A percentile compares a stretch with the other conserved stretches of the same genome.
phyloP scores from a whole-genome alignment of 2,797 vertebrate species.

The Anguilla marmorata region DNA sequence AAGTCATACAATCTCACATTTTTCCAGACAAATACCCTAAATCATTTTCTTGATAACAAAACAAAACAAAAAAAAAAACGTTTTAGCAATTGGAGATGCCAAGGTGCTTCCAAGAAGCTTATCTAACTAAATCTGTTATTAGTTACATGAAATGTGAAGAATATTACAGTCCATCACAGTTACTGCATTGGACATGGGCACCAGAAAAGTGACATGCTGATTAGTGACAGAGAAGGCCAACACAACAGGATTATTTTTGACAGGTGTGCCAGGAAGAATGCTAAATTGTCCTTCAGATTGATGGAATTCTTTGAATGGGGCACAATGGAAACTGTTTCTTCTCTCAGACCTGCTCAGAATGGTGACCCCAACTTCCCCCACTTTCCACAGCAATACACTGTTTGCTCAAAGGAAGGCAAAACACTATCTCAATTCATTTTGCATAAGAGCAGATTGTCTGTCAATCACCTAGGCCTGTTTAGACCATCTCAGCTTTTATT shows the following conservation, averaged over 20 bases:
- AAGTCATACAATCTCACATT: not conserved
- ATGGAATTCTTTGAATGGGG: not conserved
- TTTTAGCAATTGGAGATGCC: not conserved
- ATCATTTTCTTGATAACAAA: not conserved
- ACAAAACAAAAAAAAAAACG: not conserved
- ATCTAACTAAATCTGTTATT: not conserved
- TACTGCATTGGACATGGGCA: not conserved
- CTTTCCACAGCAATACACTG: not conserved
- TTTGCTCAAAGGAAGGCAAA: not conserved
- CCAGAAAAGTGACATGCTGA: not conserved
- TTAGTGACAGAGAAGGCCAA: not conserved
- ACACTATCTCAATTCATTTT: not conserved
- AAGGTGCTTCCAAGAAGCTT: not conserved
- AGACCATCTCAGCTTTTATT: not conserved
- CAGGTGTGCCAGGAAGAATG: not conserved
- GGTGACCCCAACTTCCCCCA: not conserved
- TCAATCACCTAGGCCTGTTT: constrained; percentile 1
- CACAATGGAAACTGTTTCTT: not conserved
- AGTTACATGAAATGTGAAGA: not conserved
- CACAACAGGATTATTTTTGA: not conserved
- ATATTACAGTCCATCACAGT: not conserved
- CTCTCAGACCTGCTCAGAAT: not conserved
- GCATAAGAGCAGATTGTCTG: not conserved
- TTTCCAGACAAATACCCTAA: not conserved
- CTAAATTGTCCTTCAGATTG: not conserved